Evolutionary conservation across 1,140 invertebrate species (phyloP), one percentile per base, ranked within the genome.

Genomic region (Ips typographus): DNA sequence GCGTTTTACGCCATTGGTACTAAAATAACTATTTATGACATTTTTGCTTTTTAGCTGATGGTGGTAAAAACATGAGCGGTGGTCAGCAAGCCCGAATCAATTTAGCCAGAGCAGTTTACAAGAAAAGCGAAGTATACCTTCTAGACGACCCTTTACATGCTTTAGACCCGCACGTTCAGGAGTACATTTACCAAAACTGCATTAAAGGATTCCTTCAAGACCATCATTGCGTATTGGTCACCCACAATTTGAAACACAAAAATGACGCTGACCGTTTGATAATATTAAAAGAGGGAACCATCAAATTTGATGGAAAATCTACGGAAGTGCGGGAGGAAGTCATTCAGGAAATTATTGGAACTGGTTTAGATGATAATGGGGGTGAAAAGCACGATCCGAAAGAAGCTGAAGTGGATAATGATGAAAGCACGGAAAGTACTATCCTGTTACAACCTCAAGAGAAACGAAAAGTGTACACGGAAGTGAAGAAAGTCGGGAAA

Each of bases 51-150:
- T 49, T 95, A 3, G 92, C 92, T 44, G 94, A 96, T 75, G 84
- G 89, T 79, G 94, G 94, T 56, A 84, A 88, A 8, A 88, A 88
- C 40, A 79, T 94, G 2, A 93, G 90, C 73, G 93, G 92, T 40
- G 93, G 96, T 53, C 96, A 98, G 81, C 90, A 93, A 74, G 94
- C 95, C 0, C 86, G 95, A 75, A 91, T 98, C 3, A 95, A 93
- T 77, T 81, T 96, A 44, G 94, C 94, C 0, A 86, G 94, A 64
- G 88, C 93, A 4, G 84, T 95, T 2, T 95, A 95, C 80, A 85
- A 87, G 59, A 86, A 90, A 79, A 88, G 89, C 4, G 89, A 92
- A 72, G 86, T 94, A 47, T 94, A 92, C 75, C 80, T 94, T 0
- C 78, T 94, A 6, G 93, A 95, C 78, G 92, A 94, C 81, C 91